Base-by-base conservation (phyloP, 1,140 invertebrate species). In the Diploscapter pachys region DNA sequence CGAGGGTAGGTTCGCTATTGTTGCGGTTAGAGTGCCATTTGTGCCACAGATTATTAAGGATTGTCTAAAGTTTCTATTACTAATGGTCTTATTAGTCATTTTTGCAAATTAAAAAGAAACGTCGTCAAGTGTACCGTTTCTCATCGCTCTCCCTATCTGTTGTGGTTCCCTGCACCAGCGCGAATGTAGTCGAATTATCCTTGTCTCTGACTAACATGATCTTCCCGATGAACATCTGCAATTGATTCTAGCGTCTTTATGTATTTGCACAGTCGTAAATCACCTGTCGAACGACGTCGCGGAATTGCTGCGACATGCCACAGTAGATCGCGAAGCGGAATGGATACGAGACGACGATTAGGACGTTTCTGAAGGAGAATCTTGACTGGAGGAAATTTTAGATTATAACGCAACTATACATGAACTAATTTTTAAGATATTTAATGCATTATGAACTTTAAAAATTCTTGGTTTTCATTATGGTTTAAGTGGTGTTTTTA, bases 291-390 rank as follows among this genome's bases (percentile, higher is more conserved):
- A 82, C 81, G 59, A 81, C 77, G 67, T 83, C 82, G n/a, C 82
- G 66, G 66, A 83, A 83, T 77, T 83, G 82, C 68, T 79, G 80
- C 4, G 81, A 82, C 82, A 83, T 83, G 48, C 81, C 82, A 68
- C 82, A 84, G 54, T 83, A 83, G 76, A 83, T 83, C 5, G 82
- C 82, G 65, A 83, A 83, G 3, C 82, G 82, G 68, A 83, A 80
- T 9, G 82, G 82, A 72, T 83, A 83, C 8, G 77, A 78, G 48
- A 82, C 73, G 50, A 83, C 83, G 64, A 83, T 83, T 5, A 83
- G 64, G 11, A 83, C 82, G 73, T 83, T 83, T 76, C 82, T 83
- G 54, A 75, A 82, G 72, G 52, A 5, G 55, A 48, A 62, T 49
- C 11, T 5, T 11, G 5, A 65, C 11, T 50, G 13, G 59, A 71